Evolutionary conservation across 2,797 vertebrate genomes (phyloP), one percentile per base, ranked within the genome.

Genomic region (Phyllotis vaccarum): DNA sequence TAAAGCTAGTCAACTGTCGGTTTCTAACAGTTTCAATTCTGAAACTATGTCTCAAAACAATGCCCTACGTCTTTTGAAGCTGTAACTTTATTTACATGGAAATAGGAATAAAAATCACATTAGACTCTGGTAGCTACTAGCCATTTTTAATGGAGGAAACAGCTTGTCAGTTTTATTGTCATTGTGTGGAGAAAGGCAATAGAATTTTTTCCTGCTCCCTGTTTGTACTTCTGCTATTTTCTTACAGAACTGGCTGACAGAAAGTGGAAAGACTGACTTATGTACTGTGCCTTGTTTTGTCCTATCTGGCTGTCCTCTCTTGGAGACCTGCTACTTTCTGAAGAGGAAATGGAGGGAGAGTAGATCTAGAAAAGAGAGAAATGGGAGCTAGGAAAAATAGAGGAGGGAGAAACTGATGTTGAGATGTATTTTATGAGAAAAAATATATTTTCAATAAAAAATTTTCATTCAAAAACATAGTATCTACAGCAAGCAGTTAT

Each of bases 1-100:
- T 92, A 43, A 58, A 95, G 91, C 31, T 83, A 96, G 80, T 52
- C 58, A 82, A 89, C 66, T 52, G 89, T 37, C 89, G 78, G 34
- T 21, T 87, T 22, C 27, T 80, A 96, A 97, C 68, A 52, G 95
- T 97, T 97, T 95, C 79, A 94, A 21, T 86, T 60, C 34, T 86
- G 62, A 97, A 96, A 91, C 72, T 8, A 37, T 93, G 97, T 96
- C 66, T 43, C 31, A 70, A 93, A 96, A 96, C 85, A 97, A 93
- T 91, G 31, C 1, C 16, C 2, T 52, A 14, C 60, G n/a, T 68
- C n/a, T 94, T 95, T 90, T 52, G 54, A 97, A 97, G 95, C 54
- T 8, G 49, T 74, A 75, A 92, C 49, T 31, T 79, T 97, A 72
- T 96, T 97, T 97, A 94, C 6, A 88, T 91, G 11, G 66, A 60